Base-by-base conservation (phyloP, 2,797 vertebrate genomes). In the Xenentodon cancila region DNA sequence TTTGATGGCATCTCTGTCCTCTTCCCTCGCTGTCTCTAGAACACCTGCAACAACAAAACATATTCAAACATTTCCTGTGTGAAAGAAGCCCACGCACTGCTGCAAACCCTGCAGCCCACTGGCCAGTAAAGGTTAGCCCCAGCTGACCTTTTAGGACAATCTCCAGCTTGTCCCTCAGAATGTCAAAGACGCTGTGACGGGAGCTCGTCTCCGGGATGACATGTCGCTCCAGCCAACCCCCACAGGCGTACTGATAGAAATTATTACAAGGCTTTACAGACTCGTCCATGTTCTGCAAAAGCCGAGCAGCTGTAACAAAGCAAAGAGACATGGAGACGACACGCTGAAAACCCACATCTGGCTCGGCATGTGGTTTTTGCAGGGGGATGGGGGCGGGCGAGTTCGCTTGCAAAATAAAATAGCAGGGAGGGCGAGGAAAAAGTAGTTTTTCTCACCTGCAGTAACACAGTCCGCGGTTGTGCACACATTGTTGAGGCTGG, bases 241-340 rank as follows among this genome's bases (percentile, higher is more conserved):
- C 96, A 0, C 97, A 98, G 2, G 97, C 95, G 0, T 97, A 97
- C 91, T 96, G 94, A 90, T 99, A 99, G 90, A 99, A 99, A 83
- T 99, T 95, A 32, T 95, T 83, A 63, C 97, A 99, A 0, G 97
- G 97, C 47, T 97, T 93, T 59, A 91, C 86, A 0, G 88, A 87
- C 0, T 87, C 80, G 79, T 99, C 96, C 96, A 99, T 98, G 83
- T 97, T 98, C 89, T 95, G 95, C 75, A 99, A 90, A 64, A 99
- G 95, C 50, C 96, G 92, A 57, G 97, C 95, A 9, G 97, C 97
- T 99, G 79, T 42, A 42, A 18, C 42, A 47, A 34, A 22, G 22
- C 5, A 53, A 49, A 32, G 7, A 60, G 27, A 40, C 49, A 32
- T 20, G 8, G 50, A 58, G 27, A 25, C 47, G 34, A 11, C 34